Base-by-base conservation (phyloP, 1,140 invertebrate genomes). In the Pteromalus puparum region DNA sequence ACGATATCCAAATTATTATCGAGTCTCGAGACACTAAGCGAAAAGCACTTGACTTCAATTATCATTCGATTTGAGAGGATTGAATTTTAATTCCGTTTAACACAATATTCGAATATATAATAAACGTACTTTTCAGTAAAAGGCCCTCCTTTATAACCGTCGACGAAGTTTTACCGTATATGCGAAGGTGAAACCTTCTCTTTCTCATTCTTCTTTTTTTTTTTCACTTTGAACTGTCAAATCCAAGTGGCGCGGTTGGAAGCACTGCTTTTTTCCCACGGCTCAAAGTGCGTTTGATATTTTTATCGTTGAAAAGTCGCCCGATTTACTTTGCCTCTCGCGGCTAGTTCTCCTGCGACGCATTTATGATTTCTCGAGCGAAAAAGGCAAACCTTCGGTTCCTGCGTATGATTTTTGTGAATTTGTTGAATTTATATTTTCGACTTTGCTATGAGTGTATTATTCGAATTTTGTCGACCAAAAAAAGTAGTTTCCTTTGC, bases 1-100 rank as follows among this genome's bases (percentile, higher is more conserved):
- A 15, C 34, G 72, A 73, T 73, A 38, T 34, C 30, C 34, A 73
- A 73, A 73, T 73, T 73, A 73, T 73, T 73, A 73, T 73, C 21
- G 30, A 73, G 34, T 73, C 30, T 73, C 6, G 7, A 73, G 18
- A 21, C 28, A 9, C 18, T 21, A 15, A 2, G 28, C 30, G 26
- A 73, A 5, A 38, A 38, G 30, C 15, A 34, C 72, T 73, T 5
- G 26, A 73, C 10, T 30, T 72, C 26, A 72, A 72, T 72, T 72
- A 72, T 72, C 6, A 34, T 34, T 34, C 30, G 30, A 34, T 34
- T 34, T 30, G 24, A 72, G 68, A 2, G 28, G 26, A 72, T 48
- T 75, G 73, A 75, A 46, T 46, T 42, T 42, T 48, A n/a, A 75
- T 48, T 75, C 1, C 34, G n/a, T 74, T 74, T 42, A 9, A 67